A percentile compares a stretch with the other conserved stretches of the same genome.
Conservation (phyloP, 1,140 invertebrate genomes). For the Laupala kohalensis region DNA sequence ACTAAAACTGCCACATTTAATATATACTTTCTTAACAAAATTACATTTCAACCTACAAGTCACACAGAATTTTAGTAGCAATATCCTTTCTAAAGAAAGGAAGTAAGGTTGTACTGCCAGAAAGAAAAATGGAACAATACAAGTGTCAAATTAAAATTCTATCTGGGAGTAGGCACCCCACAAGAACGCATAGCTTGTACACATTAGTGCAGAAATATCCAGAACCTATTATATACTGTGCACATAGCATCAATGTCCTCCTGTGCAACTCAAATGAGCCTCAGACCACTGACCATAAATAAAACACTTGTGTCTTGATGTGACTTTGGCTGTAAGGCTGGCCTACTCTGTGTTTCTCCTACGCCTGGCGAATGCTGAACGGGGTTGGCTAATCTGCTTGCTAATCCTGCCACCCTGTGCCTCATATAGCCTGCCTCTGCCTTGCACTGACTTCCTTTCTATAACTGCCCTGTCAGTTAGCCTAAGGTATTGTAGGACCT, state of each 20-base stretch:
- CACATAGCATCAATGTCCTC: not conserved
- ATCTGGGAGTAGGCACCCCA: not conserved
- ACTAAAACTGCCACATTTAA: not conserved
- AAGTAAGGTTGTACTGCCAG: not conserved
- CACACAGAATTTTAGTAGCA: not conserved
- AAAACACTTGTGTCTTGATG: constrained; percentile 8
- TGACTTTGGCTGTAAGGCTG: constrained; percentile 6
- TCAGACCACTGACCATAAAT: constrained; percentile 4
- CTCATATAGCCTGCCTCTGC: constrained; percentile 11
- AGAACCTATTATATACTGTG: not conserved
- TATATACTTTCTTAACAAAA: not conserved
- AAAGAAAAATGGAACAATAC: not conserved
- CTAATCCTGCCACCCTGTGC: constrained; percentile 10
- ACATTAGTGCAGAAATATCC: not conserved
- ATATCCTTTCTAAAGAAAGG: not conserved
- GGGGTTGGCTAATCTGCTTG: constrained; percentile 9
- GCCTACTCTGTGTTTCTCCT: constrained; percentile 6
- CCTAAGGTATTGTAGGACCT: constrained; percentile 14
- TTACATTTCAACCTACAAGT: not conserved
- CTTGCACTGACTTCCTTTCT: constrained; percentile 6
- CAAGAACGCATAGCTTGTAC: not conserved
- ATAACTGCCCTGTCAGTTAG: constrained; percentile 12
- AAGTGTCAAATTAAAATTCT: not conserved
- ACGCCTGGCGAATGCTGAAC: constrained; percentile 5
- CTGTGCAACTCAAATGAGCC: not conserved